These are phyloP conservation scores for Sesia bembeciformis DNA, from an alignment of 2,888 invertebrate species.

Conservation along the genomic window DNA sequence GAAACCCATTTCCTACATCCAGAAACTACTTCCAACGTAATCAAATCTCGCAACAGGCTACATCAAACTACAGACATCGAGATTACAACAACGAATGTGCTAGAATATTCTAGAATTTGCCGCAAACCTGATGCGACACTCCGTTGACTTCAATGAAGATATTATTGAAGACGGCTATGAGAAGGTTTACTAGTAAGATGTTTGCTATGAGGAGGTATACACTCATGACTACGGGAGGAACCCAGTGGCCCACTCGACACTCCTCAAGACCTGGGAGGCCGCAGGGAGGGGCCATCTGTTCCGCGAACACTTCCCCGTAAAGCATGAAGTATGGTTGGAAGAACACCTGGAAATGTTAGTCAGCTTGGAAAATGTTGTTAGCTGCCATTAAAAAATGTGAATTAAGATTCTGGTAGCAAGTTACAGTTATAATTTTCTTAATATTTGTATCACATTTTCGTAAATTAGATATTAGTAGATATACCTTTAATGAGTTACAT, in stretches of 20 bases:
- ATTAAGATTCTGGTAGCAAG: too few relatives aligned
- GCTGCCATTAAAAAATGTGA: not conserved
- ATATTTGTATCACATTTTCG: too few relatives aligned
- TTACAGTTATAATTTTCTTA: too few relatives aligned
- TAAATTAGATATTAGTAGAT: too few relatives aligned
- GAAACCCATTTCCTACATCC: not conserved
- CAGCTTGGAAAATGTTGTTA: not conserved
- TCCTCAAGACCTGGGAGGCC: conserved; percentile 82
- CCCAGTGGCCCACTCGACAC: conserved; percentile 93
- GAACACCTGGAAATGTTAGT: conserved; percentile 83
- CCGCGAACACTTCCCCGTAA: conserved; percentile 98
- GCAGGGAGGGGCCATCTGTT: conserved; percentile 94
- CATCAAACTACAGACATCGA: conserved; percentile 3
- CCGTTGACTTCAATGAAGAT: conserved; percentile 97
- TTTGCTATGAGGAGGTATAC: conserved; percentile 97
- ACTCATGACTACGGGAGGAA: conserved; percentile 96
- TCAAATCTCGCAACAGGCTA: conserved; percentile 69
- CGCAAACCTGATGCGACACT: conserved; percentile 92
- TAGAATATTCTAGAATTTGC: conserved; percentile 12
- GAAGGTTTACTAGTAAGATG: conserved; percentile 95
- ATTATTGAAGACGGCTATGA: conserved; percentile 99
- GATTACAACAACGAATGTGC: conserved; percentile 26
- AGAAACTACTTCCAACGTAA: conserved; percentile 14
- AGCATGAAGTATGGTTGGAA: conserved; percentile 99
- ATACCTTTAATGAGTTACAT: too few relatives aligned